Conservation (phyloP, 2,797 vertebrate species). For the Microchirus variegatus region DNA sequence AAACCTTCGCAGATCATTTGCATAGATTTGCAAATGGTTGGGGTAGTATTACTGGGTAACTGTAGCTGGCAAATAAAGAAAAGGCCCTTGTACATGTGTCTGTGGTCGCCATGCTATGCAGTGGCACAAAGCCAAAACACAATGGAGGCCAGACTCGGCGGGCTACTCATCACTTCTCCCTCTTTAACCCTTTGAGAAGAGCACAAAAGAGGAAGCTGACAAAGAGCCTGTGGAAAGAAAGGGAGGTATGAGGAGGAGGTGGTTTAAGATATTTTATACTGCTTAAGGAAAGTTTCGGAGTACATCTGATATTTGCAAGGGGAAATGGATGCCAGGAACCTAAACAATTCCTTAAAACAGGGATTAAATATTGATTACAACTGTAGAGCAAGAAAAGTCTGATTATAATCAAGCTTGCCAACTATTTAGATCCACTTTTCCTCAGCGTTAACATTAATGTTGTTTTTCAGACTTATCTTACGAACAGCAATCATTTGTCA, state of each 20-base stretch:
- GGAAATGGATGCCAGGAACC: conserved; percentile 20
- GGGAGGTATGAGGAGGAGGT: conserved; percentile 27
- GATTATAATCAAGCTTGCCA: neutral
- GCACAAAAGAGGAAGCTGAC: conserved; percentile 66
- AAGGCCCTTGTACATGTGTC: conserved; percentile 66
- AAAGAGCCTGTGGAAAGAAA: conserved; percentile 61
- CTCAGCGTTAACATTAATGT: conserved; percentile 23
- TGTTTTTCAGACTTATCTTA: conserved; percentile 6
- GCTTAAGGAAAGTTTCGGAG: conserved; percentile 27
- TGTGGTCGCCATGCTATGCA: conserved; percentile 63
- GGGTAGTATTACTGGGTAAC: conserved; percentile 42
- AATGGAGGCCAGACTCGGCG: conserved; percentile 62
- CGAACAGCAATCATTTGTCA: conserved; percentile 31
- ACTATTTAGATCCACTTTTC: conserved; percentile 19
- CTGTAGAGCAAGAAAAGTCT: no score
- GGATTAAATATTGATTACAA: neutral
- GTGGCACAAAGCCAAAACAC: conserved; percentile 69
- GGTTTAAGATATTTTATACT: conserved; percentile 29
- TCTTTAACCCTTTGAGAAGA: conserved; percentile 75
- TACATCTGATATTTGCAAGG: conserved; percentile 27
- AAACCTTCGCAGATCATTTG: conserved; percentile 29
- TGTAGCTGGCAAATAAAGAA: conserved; percentile 48
- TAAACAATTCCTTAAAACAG: conserved; percentile 16
- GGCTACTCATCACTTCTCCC: conserved; percentile 72
- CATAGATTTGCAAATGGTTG: conserved; percentile 48